phyloP scores from a whole-genome alignment of 1,140 invertebrate genomes.

The Microplitis mediator region DNA sequence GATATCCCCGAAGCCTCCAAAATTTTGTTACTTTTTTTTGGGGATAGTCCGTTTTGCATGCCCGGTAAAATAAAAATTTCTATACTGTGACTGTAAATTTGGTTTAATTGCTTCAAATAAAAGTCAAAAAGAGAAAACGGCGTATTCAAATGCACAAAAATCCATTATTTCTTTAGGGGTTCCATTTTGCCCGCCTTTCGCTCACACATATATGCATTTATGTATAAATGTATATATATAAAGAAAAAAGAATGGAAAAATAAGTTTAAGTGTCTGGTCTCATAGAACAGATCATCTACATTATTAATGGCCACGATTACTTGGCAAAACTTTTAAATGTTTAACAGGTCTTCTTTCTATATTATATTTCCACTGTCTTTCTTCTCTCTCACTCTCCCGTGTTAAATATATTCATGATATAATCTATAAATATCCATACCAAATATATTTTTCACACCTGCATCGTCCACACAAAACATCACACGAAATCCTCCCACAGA shows the following conservation, averaged over 20 bases:
- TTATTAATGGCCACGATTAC: conserved; percentile 59
- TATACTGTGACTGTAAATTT: too few species aligned
- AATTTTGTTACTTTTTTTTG: too few species aligned
- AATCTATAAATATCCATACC: conserved; percentile 20
- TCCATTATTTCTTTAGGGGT: too few species aligned
- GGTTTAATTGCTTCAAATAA: too few species aligned
- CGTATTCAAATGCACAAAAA: too few species aligned
- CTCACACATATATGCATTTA: too few species aligned
- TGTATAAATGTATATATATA: too few species aligned
- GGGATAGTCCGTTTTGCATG: too few species aligned
- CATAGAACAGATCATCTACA: conserved; percentile 42
- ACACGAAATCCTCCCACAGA: conserved; percentile 61
- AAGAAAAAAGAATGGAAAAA: neutral
- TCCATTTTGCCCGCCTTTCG: too few species aligned
- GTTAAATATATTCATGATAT: neutral
- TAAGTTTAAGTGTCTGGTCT: conserved; percentile 3
- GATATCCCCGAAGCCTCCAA: too few species aligned
- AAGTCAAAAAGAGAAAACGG: too few species aligned
- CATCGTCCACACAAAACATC: conserved; percentile 47
- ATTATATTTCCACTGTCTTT: neutral
- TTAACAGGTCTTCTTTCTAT: conserved; percentile 31
- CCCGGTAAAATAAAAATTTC: too few species aligned
- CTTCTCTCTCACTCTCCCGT: conserved; percentile 35
- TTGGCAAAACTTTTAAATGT: conserved; percentile 54
- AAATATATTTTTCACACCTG: conserved; percentile 58